Evolutionary conservation across 2,888 invertebrate species (phyloP).

Genomic region (Microplitis deprimator): DNA sequence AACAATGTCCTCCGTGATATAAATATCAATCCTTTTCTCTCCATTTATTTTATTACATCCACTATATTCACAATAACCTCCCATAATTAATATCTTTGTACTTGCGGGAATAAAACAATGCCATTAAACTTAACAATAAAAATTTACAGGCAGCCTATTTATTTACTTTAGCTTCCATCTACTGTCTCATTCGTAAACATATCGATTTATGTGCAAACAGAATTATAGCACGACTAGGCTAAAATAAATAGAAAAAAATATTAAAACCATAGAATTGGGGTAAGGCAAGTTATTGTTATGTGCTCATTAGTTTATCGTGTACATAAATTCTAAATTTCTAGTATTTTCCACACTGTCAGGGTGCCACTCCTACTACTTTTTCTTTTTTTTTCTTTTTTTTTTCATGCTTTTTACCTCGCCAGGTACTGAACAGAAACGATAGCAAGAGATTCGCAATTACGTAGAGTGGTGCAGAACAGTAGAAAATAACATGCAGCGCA

Average conservation of each 20-base stretch:
- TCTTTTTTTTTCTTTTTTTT: background rate
- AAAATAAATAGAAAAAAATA: background rate
- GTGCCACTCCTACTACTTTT: too few species aligned
- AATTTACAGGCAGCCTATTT: background rate
- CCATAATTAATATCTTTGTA: background rate
- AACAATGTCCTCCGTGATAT: constrained; percentile 48
- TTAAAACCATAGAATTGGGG: background rate
- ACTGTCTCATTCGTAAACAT: background rate
- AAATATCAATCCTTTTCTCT: constrained; percentile 50
- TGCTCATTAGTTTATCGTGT: too few species aligned
- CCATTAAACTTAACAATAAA: background rate
- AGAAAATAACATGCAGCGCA: constrained; percentile 41
- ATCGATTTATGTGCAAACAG: background rate
- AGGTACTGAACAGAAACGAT: background rate
- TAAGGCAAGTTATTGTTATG: background rate
- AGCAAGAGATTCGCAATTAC: background rate
- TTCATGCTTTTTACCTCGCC: background rate
- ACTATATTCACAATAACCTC: background rate
- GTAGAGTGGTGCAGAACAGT: background rate
- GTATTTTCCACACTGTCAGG: background rate
- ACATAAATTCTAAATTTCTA: background rate
- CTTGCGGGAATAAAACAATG: background rate
- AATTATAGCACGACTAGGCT: background rate
- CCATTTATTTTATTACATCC: constrained; percentile 8
- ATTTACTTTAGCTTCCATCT: background rate